These are phyloP conservation scores for Acanthosepion lycidas DNA, from an alignment of 2,888 invertebrate genomes.

Conservation along the genomic window DNA sequence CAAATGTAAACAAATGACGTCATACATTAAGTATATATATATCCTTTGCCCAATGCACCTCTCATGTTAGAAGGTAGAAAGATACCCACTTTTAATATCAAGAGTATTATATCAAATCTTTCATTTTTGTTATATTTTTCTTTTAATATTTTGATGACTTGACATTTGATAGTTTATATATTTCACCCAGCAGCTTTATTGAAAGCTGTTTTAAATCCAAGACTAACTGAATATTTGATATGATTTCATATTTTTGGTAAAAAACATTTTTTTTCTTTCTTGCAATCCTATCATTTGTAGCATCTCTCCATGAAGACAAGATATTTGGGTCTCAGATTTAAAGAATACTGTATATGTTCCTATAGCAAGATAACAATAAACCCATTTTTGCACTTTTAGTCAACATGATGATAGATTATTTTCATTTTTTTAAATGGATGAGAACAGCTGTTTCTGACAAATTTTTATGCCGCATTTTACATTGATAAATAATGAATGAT, in stretches of 20 bases:
- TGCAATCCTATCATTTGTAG: not conserved
- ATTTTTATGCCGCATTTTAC: not conserved
- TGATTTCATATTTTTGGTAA: not conserved
- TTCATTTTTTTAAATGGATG: not conserved
- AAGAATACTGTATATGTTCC: not conserved
- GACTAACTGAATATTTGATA: too few species aligned
- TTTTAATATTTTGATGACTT: too few species aligned
- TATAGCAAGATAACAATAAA: not conserved
- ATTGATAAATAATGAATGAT: not conserved
- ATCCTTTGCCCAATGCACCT: too few species aligned
- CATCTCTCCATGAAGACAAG: not conserved
- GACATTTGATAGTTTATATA: too few species aligned
- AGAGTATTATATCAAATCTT: too few species aligned
- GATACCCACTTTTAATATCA: too few species aligned
- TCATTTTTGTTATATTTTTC: too few species aligned
- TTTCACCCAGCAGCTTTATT: too few species aligned
- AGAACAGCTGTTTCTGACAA: not conserved
- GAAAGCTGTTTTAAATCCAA: too few species aligned
- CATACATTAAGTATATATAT: too few species aligned
- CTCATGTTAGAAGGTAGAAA: too few species aligned
- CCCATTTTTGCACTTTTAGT: not conserved
- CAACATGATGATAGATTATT: slow-evolving; percentile 20
- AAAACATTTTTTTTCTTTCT: not conserved
- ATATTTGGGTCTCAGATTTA: not conserved
- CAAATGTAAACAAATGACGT: too few species aligned